These are phyloP conservation scores for Monochamus saltuarius DNA, from an alignment of 1,140 invertebrate species.

Conservation along the genomic window DNA sequence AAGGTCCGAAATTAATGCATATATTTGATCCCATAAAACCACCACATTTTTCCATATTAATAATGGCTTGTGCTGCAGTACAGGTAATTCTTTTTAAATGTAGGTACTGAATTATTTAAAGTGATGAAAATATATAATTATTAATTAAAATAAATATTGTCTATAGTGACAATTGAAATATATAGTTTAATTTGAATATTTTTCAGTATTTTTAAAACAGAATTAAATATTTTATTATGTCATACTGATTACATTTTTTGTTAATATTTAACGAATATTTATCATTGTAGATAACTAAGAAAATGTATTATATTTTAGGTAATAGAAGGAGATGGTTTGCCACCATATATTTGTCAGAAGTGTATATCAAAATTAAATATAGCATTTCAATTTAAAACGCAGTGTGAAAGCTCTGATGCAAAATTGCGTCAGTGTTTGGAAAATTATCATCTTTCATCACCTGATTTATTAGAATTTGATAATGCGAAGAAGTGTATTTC, in stretches of 20 bases:
- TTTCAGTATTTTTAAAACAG: constrained; percentile 10
- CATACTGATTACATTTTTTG: too few relatives aligned
- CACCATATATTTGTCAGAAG: constrained; percentile 65
- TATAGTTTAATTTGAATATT: neutral
- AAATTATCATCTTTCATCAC: constrained; percentile 33
- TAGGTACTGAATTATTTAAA: neutral
- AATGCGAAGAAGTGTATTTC: neutral
- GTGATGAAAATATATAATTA: neutral
- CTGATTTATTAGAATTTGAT: constrained; percentile 32
- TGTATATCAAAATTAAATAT: constrained; percentile 65
- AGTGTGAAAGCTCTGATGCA: constrained; percentile 64
- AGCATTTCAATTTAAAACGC: constrained; percentile 67
- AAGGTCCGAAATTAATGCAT: constrained; percentile 62
- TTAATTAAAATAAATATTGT: too few relatives aligned
- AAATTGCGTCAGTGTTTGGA: constrained; percentile 63
- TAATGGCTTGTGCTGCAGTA: constrained; percentile 64
- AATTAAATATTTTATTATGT: neutral
- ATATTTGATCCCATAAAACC: constrained; percentile 63
- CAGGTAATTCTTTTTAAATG: constrained; percentile 53
- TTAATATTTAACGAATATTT: constrained; percentile 9
- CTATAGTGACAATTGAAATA: too few relatives aligned
- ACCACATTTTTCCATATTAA: constrained; percentile 57
- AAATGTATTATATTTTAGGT: constrained; percentile 52
- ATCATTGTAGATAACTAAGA: neutral
- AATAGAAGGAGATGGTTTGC: constrained; percentile 62